Evolutionary conservation across 2,113 vertebrate genomes (phyloP), one percentile per base, ranked within the genome.

Genomic region (Bos indicus): DNA sequence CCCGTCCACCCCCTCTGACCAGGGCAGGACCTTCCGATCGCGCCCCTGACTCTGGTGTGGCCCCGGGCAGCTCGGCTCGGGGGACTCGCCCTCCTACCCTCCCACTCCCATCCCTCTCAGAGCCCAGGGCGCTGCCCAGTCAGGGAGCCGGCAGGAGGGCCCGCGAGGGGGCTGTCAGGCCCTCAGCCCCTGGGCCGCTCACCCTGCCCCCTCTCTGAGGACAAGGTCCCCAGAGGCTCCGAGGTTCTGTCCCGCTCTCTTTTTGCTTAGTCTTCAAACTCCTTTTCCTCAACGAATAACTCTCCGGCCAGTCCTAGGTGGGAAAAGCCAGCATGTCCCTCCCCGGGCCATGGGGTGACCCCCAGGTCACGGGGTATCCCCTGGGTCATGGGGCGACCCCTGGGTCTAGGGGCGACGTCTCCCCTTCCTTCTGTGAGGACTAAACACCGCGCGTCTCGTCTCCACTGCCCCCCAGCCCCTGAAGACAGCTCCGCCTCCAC

Each of bases 391-490:
- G 56, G 56, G 56, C 3, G 8, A 57, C 56, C 7, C 19, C 54
- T 1, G 3, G 33, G 0, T 1, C 30, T 21, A 7, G 2, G 5
- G 14, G 7, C 15, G 14, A 11, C 1, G 48, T 12, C 52, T 4
- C 17, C 33, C 36, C 19, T 8, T 14, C 14, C 15, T 36, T 5
- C 46, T 6, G 46, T 7, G 6, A 36, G 51, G 23, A 71, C 17
- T 3, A 0, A 16, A 10, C 0, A 25, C 28, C 5, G 3, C 9
- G 3, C 0, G 0, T 0, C 1, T 10, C 0, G 0, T 23, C 26
- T 6, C 54, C 16, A 1, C 6, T 1, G 1, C 28, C 1, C 36
- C 25, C 10, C 11, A 7, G 23, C 36, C 54, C 43, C 10, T 3
- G 4, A 83, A 33, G 8, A 4, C 0, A 0, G 30, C 30, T 26